Evolutionary conservation across 2,113 vertebrate species (phyloP), one percentile per base, ranked within the genome.

Genomic region (Engraulis encrasicolus): DNA sequence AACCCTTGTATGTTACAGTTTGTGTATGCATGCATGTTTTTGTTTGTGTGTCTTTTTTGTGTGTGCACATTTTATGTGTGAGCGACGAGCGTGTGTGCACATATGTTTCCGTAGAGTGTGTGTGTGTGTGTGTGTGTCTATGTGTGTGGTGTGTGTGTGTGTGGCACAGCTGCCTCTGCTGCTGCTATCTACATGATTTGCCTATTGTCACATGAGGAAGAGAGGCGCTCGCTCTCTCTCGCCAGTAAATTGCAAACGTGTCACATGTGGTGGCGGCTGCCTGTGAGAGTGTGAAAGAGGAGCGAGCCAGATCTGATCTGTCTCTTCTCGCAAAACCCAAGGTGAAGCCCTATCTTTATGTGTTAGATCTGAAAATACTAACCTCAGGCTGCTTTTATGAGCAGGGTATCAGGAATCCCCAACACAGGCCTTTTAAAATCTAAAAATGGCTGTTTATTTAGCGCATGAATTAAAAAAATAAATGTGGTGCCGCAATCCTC

Each of bases 151-250:
- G 83, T 84, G 82, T 17, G 84, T 74, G 50, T 83, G 79, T 91
- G 88, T 90, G 89, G 61, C 90, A 34, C 81, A 66, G 85, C 86
- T 81, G 81, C 82, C 79, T 88, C n/a, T 84, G 79, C 50, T n/a
- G 5, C 54, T n/a, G 54, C 50, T 48, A 23, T 74, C 49, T 74
- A 74, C 81, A 38, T 34, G 11, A 58, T 78, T 58, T 36, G 52
- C 17, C 17, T 17, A 49, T 52, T 78, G 79, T 66, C 23, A 48
- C 20, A 17, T 48, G 9, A 84, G 27, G 45, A 50, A 83, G 36
- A 58, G 54, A 58, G 18, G 71, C 78, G n/a, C n/a, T n/a, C n/a
- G 66, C 34, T 37, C 45, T 79, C 11, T 78, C 78, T 48, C 54
- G 20, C 54, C 54, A 20, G 54, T 58, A 58, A 58, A 58, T n/a